A percentile compares a stretch with the other conserved stretches of the same genome.
phyloP scores from a whole-genome alignment of 1,140 invertebrate species.

The Trinorchestia longiramus region DNA sequence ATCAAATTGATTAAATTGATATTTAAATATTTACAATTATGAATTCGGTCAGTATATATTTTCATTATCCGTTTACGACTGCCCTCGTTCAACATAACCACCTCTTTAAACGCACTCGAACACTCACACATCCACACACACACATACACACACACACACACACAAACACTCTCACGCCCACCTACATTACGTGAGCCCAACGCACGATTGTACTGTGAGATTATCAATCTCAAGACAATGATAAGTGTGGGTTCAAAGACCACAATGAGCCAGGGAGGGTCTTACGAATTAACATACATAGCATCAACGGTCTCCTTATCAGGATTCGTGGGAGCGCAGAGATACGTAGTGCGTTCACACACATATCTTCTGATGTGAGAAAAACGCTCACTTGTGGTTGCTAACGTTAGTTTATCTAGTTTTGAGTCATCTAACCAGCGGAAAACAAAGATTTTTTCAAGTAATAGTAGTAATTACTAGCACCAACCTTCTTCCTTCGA shows the following conservation, averaged over 20 bases:
- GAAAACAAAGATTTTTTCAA: neutral
- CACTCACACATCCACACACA: too few relatives aligned
- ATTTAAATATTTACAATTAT: too few relatives aligned
- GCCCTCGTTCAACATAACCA: too few relatives aligned
- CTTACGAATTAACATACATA: neutral
- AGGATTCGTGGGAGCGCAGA: neutral
- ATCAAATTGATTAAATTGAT: too few relatives aligned
- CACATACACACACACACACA: too few relatives aligned
- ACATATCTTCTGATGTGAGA: neutral
- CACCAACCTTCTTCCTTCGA: neutral
- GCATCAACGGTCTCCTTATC: neutral
- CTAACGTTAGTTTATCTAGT: neutral
- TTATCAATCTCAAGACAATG: neutral
- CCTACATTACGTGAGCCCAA: neutral
- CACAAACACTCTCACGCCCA: too few relatives aligned
- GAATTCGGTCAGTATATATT: too few relatives aligned
- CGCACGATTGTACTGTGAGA: neutral
- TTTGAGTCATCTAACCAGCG: neutral
- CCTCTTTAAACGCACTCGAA: too few relatives aligned
- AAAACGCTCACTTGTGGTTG: neutral
- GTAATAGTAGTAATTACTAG: neutral
- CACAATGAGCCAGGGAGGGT: neutral
- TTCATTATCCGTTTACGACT: too few relatives aligned
- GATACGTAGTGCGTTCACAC: neutral
- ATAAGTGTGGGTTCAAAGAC: neutral